Evolutionary conservation across 2,113 vertebrate species (phyloP), one percentile per base, ranked within the genome.

Genomic region (Ceyx melanurus): DNA sequence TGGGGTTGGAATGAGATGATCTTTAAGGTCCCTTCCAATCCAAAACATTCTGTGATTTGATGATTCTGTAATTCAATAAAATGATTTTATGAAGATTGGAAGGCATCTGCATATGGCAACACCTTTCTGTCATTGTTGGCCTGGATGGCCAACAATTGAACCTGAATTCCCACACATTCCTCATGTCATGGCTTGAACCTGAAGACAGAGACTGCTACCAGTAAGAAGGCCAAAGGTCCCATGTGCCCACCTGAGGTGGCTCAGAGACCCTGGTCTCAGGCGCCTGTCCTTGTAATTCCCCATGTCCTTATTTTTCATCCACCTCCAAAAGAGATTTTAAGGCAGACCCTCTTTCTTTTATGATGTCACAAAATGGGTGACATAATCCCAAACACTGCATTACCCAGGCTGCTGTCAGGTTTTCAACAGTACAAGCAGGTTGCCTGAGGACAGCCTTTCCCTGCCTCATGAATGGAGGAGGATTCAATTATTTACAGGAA

Each of bases 161-260:
- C 28, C 37, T 67, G 58, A 21, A 35, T 17, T 70, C 61, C 15
- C 2, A 6, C 1, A 22, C 29, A 19, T 35, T 80, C 23, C 12
- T 56, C 22, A 6, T 10, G n/a, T 26, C 65, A 68, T 29, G 74
- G 13, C 68, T 70, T 54, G 51, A 26, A 26, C 21, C 7, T 26
- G 4, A 53, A 57, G 77, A 31, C 22, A 86, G 50, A 57, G 76
- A 35, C 7, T 40, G 7, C 11, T 22, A 23, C 14, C 8, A 14
- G 6, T 17, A 33, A 80, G 13, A 21, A 10, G 20, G 6, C 3
- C 23, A 66, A 70, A 73, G 61, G 17, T 5, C 10, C 26, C 43
- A 1, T 2, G 8, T 51, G 40, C n/a, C 40, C 2, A 0, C 12
- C 28, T 2, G 4, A 65, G n/a, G 26, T 43, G 64, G 21, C 35